Evolutionary conservation across 2,888 invertebrate genomes (phyloP).

Genomic region (Teleogryllus oceanicus): DNA sequence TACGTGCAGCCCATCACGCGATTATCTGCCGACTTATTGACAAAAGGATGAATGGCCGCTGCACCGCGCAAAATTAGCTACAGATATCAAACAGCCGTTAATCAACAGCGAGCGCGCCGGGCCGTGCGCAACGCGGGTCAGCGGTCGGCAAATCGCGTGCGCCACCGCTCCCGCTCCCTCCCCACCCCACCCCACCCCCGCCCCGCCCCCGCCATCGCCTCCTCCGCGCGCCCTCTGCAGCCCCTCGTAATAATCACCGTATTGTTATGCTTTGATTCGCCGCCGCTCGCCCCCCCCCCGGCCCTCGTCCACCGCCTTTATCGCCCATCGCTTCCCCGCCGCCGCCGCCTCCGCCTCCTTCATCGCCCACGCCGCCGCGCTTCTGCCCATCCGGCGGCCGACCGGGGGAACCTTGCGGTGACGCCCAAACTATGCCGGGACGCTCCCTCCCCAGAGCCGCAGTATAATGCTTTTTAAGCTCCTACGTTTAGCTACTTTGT

Average conservation of each 20-base stretch:
- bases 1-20: neutral
- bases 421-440: constrained; percentile 30
- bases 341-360: neutral
- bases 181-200: neutral
- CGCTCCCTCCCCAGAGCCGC: neutral
- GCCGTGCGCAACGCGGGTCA: neutral
- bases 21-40: constrained; percentile 18
- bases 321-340: neutral
- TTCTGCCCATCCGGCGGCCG: neutral
- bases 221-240: neutral
- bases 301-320: neutral
- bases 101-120: neutral
- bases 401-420: constrained; percentile 21
- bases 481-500: constrained; percentile 34
- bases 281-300: neutral
- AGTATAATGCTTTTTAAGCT: constrained; percentile 33
- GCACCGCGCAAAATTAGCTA: neutral
- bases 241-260: constrained; percentile 4
- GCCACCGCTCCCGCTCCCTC: neutral
- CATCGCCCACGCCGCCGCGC: neutral
- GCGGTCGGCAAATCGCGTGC: neutral
- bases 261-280: constrained; percentile 18
- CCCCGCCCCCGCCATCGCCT: neutral
- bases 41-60: constrained; percentile 18
- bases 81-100: constrained; percentile 18